A percentile compares a stretch with the other conserved stretches of the same genome.
phyloP scores from a whole-genome alignment of 2,113 vertebrate species.

The Pelecanus crispus region DNA sequence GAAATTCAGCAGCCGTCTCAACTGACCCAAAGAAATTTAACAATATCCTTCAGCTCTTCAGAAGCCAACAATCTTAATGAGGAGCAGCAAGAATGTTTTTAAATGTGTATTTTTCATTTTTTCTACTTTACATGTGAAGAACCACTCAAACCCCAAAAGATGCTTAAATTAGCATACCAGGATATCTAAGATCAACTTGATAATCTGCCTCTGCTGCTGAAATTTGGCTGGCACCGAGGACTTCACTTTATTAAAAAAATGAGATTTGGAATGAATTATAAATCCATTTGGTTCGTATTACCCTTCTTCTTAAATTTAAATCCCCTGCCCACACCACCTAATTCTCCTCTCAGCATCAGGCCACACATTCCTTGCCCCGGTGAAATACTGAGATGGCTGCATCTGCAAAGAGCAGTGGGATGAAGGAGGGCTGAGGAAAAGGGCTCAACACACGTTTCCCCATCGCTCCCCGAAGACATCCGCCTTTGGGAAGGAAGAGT shows the following conservation, averaged over 20 bases:
- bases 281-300: not conserved
- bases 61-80: slow-evolving; percentile 13
- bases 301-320: not conserved
- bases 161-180: not conserved
- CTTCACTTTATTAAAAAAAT: not conserved
- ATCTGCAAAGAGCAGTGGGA: not conserved
- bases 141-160: not conserved
- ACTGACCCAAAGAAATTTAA: slow-evolving; percentile 49
- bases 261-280: not conserved
- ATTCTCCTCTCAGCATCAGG: not conserved
- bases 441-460: not conserved
- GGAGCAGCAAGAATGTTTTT: not conserved
- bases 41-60: slow-evolving; percentile 43
- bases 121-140: not conserved
- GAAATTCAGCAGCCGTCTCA: slow-evolving; percentile 40
- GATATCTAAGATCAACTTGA: not conserved
- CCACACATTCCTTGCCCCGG: rapidly evolving
- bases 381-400: rapidly evolving
- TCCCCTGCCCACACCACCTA: not conserved
- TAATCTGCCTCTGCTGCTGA: not conserved
- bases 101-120: not conserved
- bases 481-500: not conserved
- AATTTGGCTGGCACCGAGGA: not conserved
- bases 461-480: not conserved
- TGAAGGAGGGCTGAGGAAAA: not conserved